A percentile compares a stretch with the other conserved stretches of the same genome.
phyloP scores from a whole-genome alignment of 2,113 vertebrate species.

The Poicephalus meyeri region DNA sequence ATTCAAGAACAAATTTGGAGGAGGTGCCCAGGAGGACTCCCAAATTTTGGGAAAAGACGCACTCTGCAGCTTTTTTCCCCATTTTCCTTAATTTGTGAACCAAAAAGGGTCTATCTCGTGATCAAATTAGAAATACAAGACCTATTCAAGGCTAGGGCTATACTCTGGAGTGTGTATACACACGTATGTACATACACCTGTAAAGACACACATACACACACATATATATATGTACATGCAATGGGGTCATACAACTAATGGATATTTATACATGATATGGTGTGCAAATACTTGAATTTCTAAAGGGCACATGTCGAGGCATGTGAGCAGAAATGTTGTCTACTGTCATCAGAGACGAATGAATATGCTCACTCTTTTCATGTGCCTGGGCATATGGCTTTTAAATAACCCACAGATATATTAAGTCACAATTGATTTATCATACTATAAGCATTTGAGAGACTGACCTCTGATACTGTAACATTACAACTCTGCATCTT shows the following conservation, averaged over 20 bases:
- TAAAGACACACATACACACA: neutral
- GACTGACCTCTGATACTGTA: neutral
- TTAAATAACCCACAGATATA: neutral
- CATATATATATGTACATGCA: neutral
- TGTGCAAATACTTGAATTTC: neutral
- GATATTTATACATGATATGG: neutral
- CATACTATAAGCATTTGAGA: neutral
- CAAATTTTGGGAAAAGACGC: neutral
- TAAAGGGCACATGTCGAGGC: neutral
- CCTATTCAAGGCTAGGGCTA: neutral
- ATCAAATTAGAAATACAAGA: neutral
- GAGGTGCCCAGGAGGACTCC: neutral
- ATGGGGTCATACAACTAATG: neutral
- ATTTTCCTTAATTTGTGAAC: neutral
- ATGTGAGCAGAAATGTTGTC: neutral
- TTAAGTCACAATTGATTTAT: neutral
- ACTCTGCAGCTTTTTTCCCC: neutral
- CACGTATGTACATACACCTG: neutral
- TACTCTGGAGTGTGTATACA: neutral
- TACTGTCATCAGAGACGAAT: neutral
- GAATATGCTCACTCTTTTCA: neutral
- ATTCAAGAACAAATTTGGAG: accelerated
- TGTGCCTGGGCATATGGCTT: neutral
- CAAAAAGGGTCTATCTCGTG: neutral
- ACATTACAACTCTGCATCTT: neutral